Percentiles rank a stretch among this genome's conserved stretches.
Evolutionary conservation across 2,888 invertebrate genomes (phyloP).

Genomic region (Trichogramma evanescens): DNA sequence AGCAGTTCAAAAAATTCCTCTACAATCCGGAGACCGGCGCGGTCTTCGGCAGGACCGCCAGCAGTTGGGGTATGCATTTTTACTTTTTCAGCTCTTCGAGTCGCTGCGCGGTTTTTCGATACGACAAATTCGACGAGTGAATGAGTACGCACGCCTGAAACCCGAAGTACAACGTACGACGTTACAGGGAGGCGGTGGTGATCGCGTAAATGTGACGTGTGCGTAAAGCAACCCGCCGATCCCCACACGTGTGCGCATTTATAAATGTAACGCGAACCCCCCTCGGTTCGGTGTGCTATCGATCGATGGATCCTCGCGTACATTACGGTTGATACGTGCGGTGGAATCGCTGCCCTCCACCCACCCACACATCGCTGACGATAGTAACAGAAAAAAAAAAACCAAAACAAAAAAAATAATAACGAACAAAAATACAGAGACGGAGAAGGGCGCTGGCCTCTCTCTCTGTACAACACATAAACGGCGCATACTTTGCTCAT

Average conservation of each 20-base stretch:
- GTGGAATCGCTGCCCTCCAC: background rate
- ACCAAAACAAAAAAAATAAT: background rate
- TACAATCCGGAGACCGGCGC: conserved; percentile 56
- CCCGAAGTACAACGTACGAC: too few species aligned
- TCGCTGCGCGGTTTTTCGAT: background rate
- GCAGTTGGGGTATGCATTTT: conserved; percentile 56
- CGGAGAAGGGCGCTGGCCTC: conserved; percentile 17
- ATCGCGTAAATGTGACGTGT: too few species aligned
- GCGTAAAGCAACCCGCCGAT: too few species aligned
- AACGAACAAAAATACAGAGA: background rate
- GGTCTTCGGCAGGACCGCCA: conserved; percentile 55
- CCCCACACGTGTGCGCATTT: too few species aligned
- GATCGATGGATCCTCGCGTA: too few species aligned
- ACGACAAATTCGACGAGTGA: background rate
- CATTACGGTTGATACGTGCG: too few species aligned
- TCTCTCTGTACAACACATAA: too few species aligned
- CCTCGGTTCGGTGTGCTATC: too few species aligned
- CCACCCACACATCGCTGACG: background rate
- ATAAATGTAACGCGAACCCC: too few species aligned
- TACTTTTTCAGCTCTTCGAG: background rate
- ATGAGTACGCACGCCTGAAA: too few species aligned
- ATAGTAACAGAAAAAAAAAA: background rate
- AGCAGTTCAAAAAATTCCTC: conserved; percentile 48
- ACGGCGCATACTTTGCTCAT: too few species aligned
- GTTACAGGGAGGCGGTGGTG: too few species aligned